Conservation (phyloP, 2,797 vertebrate species). For the Luscinia megarhynchos region DNA sequence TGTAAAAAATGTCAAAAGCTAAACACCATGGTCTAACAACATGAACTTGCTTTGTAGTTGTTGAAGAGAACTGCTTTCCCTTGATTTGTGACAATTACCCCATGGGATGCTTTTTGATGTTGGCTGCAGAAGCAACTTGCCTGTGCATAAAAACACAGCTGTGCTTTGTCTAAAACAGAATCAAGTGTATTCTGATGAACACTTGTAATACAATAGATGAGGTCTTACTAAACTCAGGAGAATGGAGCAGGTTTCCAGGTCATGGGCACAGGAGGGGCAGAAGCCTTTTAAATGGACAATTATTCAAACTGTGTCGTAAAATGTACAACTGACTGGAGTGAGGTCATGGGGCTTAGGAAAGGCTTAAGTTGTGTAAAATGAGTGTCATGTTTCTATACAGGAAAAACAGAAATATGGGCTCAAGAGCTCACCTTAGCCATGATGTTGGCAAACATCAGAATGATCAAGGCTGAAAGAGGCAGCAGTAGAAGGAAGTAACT, state of each 20-base stretch:
- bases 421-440: background rate
- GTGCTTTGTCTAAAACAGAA: background rate
- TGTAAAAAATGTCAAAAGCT: background rate
- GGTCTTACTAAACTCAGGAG: background rate
- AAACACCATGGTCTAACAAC: background rate
- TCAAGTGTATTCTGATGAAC: background rate
- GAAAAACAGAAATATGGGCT: background rate
- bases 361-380: background rate
- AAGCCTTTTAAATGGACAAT: background rate
- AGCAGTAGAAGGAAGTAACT: background rate
- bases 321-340: background rate
- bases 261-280: background rate
- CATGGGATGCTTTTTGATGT: background rate
- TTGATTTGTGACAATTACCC: background rate
- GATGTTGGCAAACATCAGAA: background rate
- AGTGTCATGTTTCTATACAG: background rate
- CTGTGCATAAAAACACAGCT: background rate
- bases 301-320: background rate
- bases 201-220: background rate
- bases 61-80: background rate
- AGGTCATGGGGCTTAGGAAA: background rate
- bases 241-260: background rate
- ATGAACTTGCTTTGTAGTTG: background rate
- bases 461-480: background rate
- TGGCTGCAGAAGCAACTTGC: background rate